These are phyloP conservation scores for Thaumatotibia leucotreta DNA, from an alignment of 1,140 invertebrate species.

Conservation along the genomic window DNA sequence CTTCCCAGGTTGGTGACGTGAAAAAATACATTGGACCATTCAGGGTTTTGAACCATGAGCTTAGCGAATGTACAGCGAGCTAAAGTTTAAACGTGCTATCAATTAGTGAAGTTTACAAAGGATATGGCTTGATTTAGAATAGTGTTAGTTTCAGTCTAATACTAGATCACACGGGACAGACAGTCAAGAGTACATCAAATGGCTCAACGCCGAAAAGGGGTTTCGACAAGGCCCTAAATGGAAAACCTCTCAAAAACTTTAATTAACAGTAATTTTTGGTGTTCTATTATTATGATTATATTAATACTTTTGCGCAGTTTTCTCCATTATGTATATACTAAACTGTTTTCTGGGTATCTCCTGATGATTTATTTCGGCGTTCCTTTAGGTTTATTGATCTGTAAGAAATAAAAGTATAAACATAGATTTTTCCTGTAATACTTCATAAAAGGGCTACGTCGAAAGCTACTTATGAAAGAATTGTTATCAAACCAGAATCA, in stretches of 20 bases:
- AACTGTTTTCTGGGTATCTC: background rate
- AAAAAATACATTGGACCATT: slow-evolving; percentile 22
- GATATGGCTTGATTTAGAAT: slow-evolving; percentile 40
- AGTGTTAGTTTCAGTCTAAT: slow-evolving; percentile 32
- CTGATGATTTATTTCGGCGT: background rate
- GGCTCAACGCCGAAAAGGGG: slow-evolving; percentile 21
- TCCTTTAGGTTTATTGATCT: background rate
- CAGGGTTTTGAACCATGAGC: slow-evolving; percentile 19
- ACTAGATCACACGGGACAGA: slow-evolving; percentile 19
- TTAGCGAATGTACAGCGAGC: slow-evolving; percentile 31
- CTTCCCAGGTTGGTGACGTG: background rate
- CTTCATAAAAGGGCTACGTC: too few species aligned
- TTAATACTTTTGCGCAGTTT: slow-evolving; percentile 10
- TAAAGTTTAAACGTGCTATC: slow-evolving; percentile 15
- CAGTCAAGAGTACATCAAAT: slow-evolving; percentile 18
- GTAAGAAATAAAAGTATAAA: background rate
- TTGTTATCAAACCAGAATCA: too few species aligned
- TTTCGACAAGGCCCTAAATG: slow-evolving; percentile 23
- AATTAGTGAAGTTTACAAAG: slow-evolving; percentile 15
- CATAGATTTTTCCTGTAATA: too few species aligned
- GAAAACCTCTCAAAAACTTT: slow-evolving; percentile 23
- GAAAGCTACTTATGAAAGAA: too few species aligned
- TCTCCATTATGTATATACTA: background rate
- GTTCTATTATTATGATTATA: slow-evolving; percentile 24
- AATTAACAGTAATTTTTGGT: slow-evolving; percentile 27